A percentile compares a stretch with the other conserved stretches of the same genome.
phyloP scores from a whole-genome alignment of 1,140 invertebrate genomes.

The Drosophila quadrilineata region DNA sequence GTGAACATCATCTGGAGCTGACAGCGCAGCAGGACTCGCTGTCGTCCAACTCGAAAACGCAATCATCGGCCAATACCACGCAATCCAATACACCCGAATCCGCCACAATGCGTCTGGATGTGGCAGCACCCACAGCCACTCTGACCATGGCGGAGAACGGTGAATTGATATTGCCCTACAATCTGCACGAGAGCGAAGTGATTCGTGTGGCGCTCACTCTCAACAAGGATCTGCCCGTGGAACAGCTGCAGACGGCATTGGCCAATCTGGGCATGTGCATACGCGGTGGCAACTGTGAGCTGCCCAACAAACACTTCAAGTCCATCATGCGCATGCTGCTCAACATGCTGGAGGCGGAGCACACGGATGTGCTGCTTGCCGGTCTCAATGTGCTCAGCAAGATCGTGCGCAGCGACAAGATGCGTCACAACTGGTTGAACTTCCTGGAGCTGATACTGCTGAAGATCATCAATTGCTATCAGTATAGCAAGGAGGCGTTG shows the following conservation, averaged over 20 bases:
- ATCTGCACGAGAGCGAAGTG: constrained; percentile 81
- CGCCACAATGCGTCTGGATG: constrained; percentile 77
- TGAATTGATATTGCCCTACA: constrained; percentile 73
- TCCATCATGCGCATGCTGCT: constrained; percentile 88
- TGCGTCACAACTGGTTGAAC: constrained; percentile 89
- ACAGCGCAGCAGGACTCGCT: constrained; percentile 71
- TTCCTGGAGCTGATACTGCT: constrained; percentile 94
- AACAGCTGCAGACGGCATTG: constrained; percentile 72
- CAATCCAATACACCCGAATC: constrained; percentile 81
- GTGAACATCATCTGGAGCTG: constrained; percentile 30
- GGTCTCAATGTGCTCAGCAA: constrained; percentile 90
- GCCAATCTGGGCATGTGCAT: constrained; percentile 81
- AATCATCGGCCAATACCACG: constrained; percentile 81
- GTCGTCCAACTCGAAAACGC: constrained; percentile 79
- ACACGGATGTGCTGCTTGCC: constrained; percentile 87
- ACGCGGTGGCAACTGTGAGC: constrained; percentile 81
- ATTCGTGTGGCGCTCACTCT: constrained; percentile 74
- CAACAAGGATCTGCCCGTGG: constrained; percentile 64
- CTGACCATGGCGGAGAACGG: constrained; percentile 53
- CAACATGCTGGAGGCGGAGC: constrained; percentile 87
- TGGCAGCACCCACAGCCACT: constrained; percentile 31
- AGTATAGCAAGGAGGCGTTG: constrained; percentile 87
- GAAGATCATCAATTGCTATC: constrained; percentile 92
- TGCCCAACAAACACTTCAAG: constrained; percentile 84
- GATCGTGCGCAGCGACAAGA: constrained; percentile 89